Percentiles rank a stretch among this genome's conserved stretches.
These are phyloP conservation scores for Parapsyche elsis DNA, from an alignment of 1,140 invertebrate species.

Conservation along the genomic window DNA sequence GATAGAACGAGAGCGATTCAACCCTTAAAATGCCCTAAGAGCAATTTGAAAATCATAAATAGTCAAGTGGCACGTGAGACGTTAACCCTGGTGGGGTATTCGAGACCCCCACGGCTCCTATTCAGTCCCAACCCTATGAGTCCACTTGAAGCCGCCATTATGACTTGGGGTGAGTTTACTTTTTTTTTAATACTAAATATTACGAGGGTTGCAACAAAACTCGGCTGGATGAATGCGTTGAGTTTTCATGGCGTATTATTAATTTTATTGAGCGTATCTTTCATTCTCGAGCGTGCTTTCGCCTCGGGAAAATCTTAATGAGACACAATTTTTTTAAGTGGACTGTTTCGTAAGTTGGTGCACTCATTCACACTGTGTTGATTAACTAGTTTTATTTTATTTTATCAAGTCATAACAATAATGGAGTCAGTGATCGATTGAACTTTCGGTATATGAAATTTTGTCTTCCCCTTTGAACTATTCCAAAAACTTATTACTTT, in stretches of 20 bases:
- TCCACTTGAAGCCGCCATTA: conserved; percentile 27
- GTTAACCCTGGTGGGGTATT: neutral
- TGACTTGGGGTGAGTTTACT: neutral
- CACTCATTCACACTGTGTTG: too few relatives aligned
- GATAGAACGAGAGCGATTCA: neutral
- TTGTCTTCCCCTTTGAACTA: too few relatives aligned
- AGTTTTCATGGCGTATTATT: conserved; percentile 20
- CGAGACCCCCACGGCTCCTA: neutral
- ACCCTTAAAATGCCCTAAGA: conserved; percentile 9
- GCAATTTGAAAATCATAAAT: conserved; percentile 47
- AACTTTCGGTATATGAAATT: too few relatives aligned
- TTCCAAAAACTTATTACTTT: too few relatives aligned
- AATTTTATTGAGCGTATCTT: conserved; percentile 23
- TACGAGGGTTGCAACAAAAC: neutral
- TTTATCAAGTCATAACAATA: too few relatives aligned
- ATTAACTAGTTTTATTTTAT: too few relatives aligned
- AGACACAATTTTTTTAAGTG: neutral
- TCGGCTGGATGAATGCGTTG: neutral
- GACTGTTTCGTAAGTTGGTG: neutral
- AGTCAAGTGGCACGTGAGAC: conserved; percentile 32
- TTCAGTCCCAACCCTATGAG: neutral
- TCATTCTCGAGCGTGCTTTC: neutral
- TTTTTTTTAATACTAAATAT: neutral
- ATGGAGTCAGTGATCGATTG: too few relatives aligned
- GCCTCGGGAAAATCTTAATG: neutral